These are phyloP conservation scores for Tinea pellionella DNA, from an alignment of 2,888 invertebrate species.

Conservation along the genomic window DNA sequence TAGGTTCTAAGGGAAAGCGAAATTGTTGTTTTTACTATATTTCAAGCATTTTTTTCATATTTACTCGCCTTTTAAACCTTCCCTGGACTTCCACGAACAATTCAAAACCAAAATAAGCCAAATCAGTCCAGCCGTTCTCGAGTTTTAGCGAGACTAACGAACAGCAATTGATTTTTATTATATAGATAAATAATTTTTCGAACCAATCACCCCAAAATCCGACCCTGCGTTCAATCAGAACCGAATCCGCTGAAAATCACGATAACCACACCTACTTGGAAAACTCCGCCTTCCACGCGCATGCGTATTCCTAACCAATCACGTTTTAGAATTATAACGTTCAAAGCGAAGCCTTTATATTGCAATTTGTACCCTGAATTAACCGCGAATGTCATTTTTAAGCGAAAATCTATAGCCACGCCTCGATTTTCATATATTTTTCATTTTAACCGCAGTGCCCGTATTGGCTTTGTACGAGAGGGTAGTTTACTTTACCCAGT, in stretches of 20 bases:
- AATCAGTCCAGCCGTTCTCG: too few species aligned
- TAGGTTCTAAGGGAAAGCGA: too few species aligned
- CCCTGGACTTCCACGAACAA: too few species aligned
- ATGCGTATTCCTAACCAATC: constrained; percentile 45
- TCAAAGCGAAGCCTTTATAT: constrained; percentile 20
- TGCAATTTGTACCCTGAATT: constrained; percentile 50
- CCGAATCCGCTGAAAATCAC: constrained; percentile 51
- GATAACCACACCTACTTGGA: constrained; percentile 15
- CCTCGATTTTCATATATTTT: constrained; percentile 25
- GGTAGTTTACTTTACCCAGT: background rate
- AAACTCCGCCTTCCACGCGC: constrained; percentile 49
- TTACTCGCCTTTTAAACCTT: too few species aligned
- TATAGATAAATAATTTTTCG: too few species aligned
- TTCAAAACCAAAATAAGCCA: too few species aligned
- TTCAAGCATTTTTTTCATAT: too few species aligned
- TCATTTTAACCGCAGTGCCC: constrained; percentile 25
- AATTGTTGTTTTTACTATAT: too few species aligned
- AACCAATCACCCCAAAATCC: background rate
- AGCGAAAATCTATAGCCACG: constrained; percentile 56
- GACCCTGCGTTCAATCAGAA: constrained; percentile 39
- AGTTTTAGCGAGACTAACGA: too few species aligned
- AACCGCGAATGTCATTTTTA: constrained; percentile 63
- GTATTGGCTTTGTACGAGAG: background rate
- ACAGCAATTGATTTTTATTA: too few species aligned
- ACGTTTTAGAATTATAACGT: background rate